Base-by-base conservation (phyloP, 2,113 vertebrate species). In the Scomber japonicus region DNA sequence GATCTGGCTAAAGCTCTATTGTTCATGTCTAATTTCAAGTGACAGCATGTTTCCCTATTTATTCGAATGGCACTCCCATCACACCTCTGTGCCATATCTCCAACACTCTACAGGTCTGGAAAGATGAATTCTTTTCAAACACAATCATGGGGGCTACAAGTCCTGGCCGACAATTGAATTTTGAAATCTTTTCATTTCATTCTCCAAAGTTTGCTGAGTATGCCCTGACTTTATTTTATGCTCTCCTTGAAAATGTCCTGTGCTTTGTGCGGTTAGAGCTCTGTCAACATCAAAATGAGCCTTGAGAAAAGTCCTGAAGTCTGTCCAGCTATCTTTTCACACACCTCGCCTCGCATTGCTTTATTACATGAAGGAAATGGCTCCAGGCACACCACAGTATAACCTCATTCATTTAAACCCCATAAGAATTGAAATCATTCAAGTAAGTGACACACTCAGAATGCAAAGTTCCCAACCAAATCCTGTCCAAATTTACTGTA, bases 111-210 rank as follows among this genome's bases (percentile, higher is more conserved):
- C 45, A 60, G 17, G 21, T 62, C 14, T 57, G 45, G 69, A 46
- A 9, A 66, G 30, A n/a, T 40, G 5, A 57, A 16, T 11, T 54
- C 5, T 8, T 59, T 66, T 67, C 51, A 78, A 78, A 57, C 14
- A 12, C 63, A 57, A 8, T 51, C 30, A 50, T 21, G 16, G 17
- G 16, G 46, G 49, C 40, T 71, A 11, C 11, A 31, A 48, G 14
- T 24, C 11, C 55, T 24, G 9, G 15, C 4, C 2, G 15, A 12
- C 14, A 40, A 7, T 7, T 7, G 11, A 5, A 13, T n/a, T 48
- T 5, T 1, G 5, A 1, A 9, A 15, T 35, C 48, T 53, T 49
- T 35, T 48, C 3, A 24, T 27, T 27, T 27, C 24, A 27, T 27
- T 30, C 6, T 15, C 19, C 21, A 21, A 40, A 3, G 11, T 44